Base-by-base conservation (phyloP, 2,888 invertebrate genomes). In the Drosophila nr. fundita region DNA sequence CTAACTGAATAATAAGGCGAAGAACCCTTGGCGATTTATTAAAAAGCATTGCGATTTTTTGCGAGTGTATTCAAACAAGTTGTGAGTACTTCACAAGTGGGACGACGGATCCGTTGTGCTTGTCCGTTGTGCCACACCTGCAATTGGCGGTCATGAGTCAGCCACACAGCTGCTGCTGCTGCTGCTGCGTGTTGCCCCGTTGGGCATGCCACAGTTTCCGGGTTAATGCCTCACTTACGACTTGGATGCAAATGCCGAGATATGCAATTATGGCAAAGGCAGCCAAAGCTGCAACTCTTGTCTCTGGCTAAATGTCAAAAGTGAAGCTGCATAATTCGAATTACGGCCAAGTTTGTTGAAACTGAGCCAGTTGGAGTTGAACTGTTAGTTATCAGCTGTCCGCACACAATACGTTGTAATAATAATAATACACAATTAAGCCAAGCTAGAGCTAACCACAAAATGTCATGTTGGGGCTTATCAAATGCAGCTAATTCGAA, bases 71-170 rank as follows among this genome's bases (percentile, higher is more conserved):
- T 65, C 79, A 76, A 87, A 87, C 85, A 78, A 85, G 80, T 68
- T 76, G 45, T 45, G 80, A 87, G 80, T 78, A 40, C 65, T 57
- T 45, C 21, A 42, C 1, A 81, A 78, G 65, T 71, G 78, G 63
- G 52, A 50, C 82, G 78, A 68, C n/a, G 40, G 64, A 53, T 58
- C 58, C 53, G 53, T 18, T 34, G 69, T 13, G 49, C 29, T 42
- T 40, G 13, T 60, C 87, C 90, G 29, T 45, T 40, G 13, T 57
- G 89, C 90, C 90, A 90, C 91, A 90, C 90, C 91, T 90, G 90
- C 89, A 87, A 82, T 69, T 61, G 72, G 73, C 65, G 61, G 64
- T 60, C 57, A 67, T 87, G 83, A 84, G 78, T 82, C 83, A 83
- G 82, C 79, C 63, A 21, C 40, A 18, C 57, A 30, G n/a, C 27